A percentile compares a stretch with the other conserved stretches of the same genome.
These are phyloP conservation scores for Pipra filicauda DNA, from an alignment of 2,113 vertebrate species.

Conservation along the genomic window DNA sequence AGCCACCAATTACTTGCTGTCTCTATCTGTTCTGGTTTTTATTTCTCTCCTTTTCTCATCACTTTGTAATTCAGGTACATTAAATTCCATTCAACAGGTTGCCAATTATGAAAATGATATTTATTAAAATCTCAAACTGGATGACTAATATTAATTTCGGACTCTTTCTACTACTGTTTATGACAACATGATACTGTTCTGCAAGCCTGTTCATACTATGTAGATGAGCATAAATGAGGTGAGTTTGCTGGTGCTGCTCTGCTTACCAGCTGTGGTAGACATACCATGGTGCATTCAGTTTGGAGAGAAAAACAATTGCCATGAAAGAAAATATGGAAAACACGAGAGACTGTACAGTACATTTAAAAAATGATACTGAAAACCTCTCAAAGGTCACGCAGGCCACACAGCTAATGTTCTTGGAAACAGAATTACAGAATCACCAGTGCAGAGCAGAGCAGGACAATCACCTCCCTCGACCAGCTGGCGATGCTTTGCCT, in stretches of 20 bases:
- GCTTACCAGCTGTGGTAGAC: not conserved
- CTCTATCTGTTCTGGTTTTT: not conserved
- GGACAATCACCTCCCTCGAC: not conserved
- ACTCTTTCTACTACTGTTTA: not conserved
- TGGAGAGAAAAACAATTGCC: not conserved
- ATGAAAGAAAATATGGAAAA: not conserved
- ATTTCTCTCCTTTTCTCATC: not conserved
- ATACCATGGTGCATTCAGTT: not conserved
- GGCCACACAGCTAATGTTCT: not conserved
- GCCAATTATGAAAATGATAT: not conserved
- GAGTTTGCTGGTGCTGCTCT: fast-evolving
- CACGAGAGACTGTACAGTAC: not conserved
- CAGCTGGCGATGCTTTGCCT: not conserved
- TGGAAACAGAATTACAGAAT: not conserved
- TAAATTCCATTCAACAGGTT: not conserved
- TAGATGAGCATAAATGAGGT: not conserved
- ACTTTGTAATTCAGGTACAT: not conserved
- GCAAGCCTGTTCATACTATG: not conserved
- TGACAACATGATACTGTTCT: not conserved
- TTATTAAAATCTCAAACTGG: not conserved
- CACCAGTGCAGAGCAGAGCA: not conserved
- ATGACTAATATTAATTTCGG: not conserved
- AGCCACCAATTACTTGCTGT: not conserved
- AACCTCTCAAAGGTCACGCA: not conserved
- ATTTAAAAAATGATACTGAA: not conserved